These are phyloP conservation scores for Diglossa cyanea DNA, from an alignment of 2,797 vertebrate species.

Conservation along the genomic window DNA sequence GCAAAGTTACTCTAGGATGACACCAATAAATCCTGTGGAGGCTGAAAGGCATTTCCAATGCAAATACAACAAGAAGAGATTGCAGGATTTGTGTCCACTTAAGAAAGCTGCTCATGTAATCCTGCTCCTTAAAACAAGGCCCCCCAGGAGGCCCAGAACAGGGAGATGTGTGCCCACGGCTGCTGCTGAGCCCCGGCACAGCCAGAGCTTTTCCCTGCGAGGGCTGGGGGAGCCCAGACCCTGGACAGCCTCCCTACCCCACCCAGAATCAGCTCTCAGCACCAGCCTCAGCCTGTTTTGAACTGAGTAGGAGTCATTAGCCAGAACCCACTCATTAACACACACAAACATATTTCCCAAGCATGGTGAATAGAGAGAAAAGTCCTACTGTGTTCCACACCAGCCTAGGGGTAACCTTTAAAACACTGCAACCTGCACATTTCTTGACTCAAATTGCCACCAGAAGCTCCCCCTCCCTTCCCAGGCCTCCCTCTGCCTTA, in stretches of 20 bases:
- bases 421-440: neutral
- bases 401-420: neutral
- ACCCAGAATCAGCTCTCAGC: neutral
- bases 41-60: neutral
- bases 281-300: neutral
- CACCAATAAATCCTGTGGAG: neutral
- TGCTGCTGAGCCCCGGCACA: neutral
- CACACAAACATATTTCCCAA: neutral
- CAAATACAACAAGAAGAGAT: neutral
- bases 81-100: fast-evolving
- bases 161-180: too few species aligned
- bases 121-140: neutral
- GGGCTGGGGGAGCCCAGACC: neutral
- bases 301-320: neutral
- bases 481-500: neutral
- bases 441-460: neutral
- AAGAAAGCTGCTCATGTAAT: neutral
- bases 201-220: fast-evolving
- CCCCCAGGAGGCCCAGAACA: neutral
- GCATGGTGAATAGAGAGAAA: neutral
- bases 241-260: neutral
- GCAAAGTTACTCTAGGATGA: neutral
- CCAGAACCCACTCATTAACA: neutral
- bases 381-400: neutral
- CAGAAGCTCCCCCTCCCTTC: neutral